Evolutionary conservation across 1,140 invertebrate species (phyloP), one percentile per base, ranked within the genome.

Genomic region (Aculops lycopersici): DNA sequence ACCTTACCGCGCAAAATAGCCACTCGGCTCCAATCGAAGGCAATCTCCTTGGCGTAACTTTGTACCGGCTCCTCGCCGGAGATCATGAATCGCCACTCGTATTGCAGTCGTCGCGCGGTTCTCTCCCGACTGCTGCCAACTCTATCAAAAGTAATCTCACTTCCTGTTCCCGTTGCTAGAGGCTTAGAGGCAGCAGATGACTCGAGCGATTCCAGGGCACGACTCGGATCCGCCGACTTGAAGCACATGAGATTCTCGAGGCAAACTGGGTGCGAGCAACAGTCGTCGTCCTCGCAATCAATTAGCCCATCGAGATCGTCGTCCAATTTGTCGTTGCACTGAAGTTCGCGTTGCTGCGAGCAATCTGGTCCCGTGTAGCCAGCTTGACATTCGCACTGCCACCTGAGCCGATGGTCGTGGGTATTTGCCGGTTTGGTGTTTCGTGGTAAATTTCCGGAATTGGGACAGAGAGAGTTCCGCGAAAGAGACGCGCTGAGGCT

Each of bases 171-270:
- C n/a, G n/a, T n/a, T 43, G 97, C 86, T 41, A 98, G 69, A 60
- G 97, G 97, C 53, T 86, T 83, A 54, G 94, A 83, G 35, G 83
- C 67, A 55, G 95, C 81, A 54, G 88, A 95, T 58, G 97, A 97
- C 51, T 94, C 81, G 60, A 90, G 92, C 21, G 83, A 63, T 0
- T 92, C 64, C 0, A 95, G 64, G n/a, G 8, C n/a, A 8, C n/a
- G 8, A 31, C 24, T 76, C 0, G 86, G 84, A 58, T 92, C 80
- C 50, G 81, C 81, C 47, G 80, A 81, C 2, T 75, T 72, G 45
- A 84, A 66, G 59, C 86, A 95, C 71, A 88, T 83, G 43, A 81
- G 70, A 57, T 80, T 74, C 47, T 79, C 74, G 20, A 68, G 61
- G 58, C 90, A 97, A 35, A 69, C 66, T 8, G 8, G 24, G n/a